Evolutionary conservation across 1,140 invertebrate species (phyloP), one percentile per base, ranked within the genome.

Genomic region (Apis florea): DNA sequence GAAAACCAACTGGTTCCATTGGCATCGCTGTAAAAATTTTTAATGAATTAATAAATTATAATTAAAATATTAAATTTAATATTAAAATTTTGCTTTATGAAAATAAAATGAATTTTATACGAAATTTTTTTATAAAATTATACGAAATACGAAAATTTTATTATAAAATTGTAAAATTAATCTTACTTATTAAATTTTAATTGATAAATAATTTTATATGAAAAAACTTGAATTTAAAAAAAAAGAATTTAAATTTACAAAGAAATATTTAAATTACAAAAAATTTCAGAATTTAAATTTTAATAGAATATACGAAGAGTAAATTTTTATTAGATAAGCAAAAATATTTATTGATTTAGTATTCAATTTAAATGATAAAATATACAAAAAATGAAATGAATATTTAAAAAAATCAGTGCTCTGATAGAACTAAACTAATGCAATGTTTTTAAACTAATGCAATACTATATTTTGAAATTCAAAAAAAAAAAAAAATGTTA

Each of bases 1-100:
- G 91, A 93, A 97, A 96, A 74, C 96, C 96, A 77, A 96, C 94
- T 66, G 95, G 95, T 79, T 95, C 95, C 91, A 96, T 94, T 72
- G 95, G 95, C 94, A 94, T 95, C 90, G 93, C 93, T 94, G 86
- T 76, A 91, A 93, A 90, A 81, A 72, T 51, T 73, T 82, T 40
- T 26, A 31, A 72, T 67, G 81, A 85, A 87, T 24, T 6, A 26
- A 15, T 15, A 12, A 8, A 51, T 47, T 5, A 26, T 17, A 6
- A 51, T 61, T 9, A 53, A 78, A 56, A 49, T 49, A 17, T 82
- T 79, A 83, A 84, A 17, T 26, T 26, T 26, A 17, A 26, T 63
- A 26, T 9, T 31, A 31, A 51, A 11, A 12, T 21, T n/a, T 56
- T 31, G 5, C 47, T 26, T 12, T 12, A 40, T 58, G 56, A 58